These are phyloP conservation scores for Pediacus dermestoides DNA, from an alignment of 2,888 invertebrate species.

Conservation along the genomic window DNA sequence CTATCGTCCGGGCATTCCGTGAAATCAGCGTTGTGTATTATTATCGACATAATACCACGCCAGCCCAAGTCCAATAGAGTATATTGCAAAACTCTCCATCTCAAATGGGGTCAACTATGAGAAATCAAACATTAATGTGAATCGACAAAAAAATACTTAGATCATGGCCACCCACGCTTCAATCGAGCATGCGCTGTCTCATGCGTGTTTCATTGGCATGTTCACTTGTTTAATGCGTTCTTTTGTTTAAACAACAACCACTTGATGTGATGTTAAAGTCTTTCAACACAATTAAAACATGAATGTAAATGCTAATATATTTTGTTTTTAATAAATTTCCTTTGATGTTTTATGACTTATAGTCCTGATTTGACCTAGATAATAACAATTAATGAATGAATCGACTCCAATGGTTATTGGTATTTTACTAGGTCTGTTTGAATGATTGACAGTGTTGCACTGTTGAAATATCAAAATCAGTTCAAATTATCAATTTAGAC, in stretches of 20 bases:
- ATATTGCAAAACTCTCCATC: conserved; percentile 42
- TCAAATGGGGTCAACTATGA: conserved; percentile 43
- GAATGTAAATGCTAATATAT: too few relatives aligned
- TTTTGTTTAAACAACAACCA: background rate
- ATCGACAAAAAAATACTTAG: conserved; percentile 35
- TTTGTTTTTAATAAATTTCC: too few relatives aligned
- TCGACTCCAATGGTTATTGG: too few relatives aligned
- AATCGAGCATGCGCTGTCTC: conserved; percentile 2
- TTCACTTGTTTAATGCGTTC: conserved; percentile 3
- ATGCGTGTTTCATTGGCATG: background rate
- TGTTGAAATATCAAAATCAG: too few relatives aligned
- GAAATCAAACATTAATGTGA: conserved; percentile 43
- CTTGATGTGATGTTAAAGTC: too few relatives aligned
- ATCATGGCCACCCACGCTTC: conserved; percentile 43
- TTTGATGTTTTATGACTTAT: too few relatives aligned
- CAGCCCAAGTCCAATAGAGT: background rate
- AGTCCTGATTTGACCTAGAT: too few relatives aligned
- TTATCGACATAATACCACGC: background rate
- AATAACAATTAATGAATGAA: too few relatives aligned
- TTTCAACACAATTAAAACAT: too few relatives aligned
- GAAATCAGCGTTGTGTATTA: background rate
- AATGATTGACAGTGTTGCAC: too few relatives aligned
- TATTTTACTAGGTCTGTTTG: too few relatives aligned
- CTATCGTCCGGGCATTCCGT: background rate
- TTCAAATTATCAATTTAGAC: too few relatives aligned